A percentile compares a stretch with the other conserved stretches of the same genome.
phyloP scores from a whole-genome alignment of 2,797 vertebrate species.

The Hoplostethus atlanticus region DNA sequence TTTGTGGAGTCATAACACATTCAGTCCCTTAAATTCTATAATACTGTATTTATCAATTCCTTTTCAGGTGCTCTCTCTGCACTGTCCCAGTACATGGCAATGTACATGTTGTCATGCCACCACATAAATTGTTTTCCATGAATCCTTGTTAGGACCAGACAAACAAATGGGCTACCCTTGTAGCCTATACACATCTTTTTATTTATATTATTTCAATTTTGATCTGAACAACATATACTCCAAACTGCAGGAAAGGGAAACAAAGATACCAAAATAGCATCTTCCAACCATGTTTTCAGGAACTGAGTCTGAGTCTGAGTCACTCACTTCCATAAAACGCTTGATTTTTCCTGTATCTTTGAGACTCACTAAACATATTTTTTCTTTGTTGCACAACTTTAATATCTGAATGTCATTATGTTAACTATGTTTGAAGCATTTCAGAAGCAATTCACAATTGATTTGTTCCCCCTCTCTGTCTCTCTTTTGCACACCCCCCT shows the following conservation, averaged over 20 bases:
- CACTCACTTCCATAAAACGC: background rate
- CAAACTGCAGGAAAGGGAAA: background rate
- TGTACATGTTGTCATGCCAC: no score
- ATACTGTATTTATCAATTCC: no score
- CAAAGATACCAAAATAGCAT: slow-evolving; percentile 10
- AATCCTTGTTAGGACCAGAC: no score
- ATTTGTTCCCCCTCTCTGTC: slow-evolving; percentile 46
- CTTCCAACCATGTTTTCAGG: background rate
- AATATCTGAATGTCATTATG: slow-evolving; percentile 40
- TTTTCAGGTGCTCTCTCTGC: no score
- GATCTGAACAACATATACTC: slow-evolving; percentile 13
- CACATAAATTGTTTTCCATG: no score
- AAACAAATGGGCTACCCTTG: slow-evolving; percentile 15
- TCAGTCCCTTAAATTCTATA: no score
- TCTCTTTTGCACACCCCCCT: slow-evolving; percentile 58
- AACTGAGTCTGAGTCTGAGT: no score
- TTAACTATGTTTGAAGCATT: slow-evolving; percentile 61
- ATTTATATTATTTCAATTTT: slow-evolving; percentile 23
- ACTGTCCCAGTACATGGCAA: no score
- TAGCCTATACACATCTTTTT: slow-evolving; percentile 35
- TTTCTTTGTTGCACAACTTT: slow-evolving; percentile 25
- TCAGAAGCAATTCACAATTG: slow-evolving; percentile 65
- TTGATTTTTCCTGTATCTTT: background rate
- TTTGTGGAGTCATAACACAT: no score
- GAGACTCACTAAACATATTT: slow-evolving; percentile 11